Evolutionary conservation across 1,140 invertebrate species (phyloP), one percentile per base, ranked within the genome.

Genomic region (Lepeophtheirus salmonis): DNA sequence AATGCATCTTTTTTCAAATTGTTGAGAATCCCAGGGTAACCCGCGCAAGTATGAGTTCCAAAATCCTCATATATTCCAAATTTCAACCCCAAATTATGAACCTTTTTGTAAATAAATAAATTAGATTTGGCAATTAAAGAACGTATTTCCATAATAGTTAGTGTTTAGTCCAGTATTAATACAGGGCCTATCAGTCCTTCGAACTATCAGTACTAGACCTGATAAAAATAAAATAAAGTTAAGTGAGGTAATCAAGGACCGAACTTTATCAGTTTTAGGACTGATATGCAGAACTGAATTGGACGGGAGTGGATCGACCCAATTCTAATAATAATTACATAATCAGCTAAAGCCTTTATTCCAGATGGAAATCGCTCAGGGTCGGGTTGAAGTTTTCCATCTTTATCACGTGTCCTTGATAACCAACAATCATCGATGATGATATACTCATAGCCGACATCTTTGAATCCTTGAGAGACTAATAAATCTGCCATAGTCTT

Each of bases 351-450:
- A 63, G 80, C 81, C 72, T 84, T 86, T 70, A 96, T 94, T 64
- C 91, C 91, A 70, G 80, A 83, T 1, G 90, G 90, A 73, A 97
- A 97, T 64, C 91, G 71, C 61, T 80, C 76, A 51, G 82, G 77
- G 71, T 96, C 90, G 6, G 91, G 78, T 61, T 87, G 80, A n/a
- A 97, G 77, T 63, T 80, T 76, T 17, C 88, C 86, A 64, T 78
- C 71, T 12, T 74, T 68, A 67, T 83, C 82, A 50, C 91, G 73
- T 60, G 84, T 78, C 65, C 83, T 81, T 64, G 86, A 84, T 60
- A 89, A 72, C 90, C 90, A 97, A 71, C 91, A 97, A 71, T 97
- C 91, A 69, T 97, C 91, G 56, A 97, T 81, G 69, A 89, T 94
- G 57, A 95, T 81, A 68, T 90, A 90, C 68, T 91, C 81, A 72